Conservation (phyloP, 2,113 vertebrate species). For the Cebus imitator region DNA sequence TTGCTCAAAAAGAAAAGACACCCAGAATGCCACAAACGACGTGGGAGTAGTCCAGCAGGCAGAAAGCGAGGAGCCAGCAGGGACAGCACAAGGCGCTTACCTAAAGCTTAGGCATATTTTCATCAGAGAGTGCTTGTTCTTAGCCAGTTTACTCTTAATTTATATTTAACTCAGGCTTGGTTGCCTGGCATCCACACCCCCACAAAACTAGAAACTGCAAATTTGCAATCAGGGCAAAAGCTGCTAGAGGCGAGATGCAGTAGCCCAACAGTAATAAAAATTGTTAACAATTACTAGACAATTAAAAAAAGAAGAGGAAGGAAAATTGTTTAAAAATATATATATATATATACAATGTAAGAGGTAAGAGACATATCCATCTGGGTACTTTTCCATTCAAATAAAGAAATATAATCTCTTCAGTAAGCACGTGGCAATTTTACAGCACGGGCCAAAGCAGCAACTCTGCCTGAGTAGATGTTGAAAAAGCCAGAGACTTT, state of each 20-base stretch:
- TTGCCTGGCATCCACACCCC: not conserved
- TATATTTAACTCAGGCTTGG: not conserved
- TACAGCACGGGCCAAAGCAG: not conserved
- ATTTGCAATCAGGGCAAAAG: conserved; percentile 8
- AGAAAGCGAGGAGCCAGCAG: not conserved
- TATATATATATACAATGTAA: not conserved
- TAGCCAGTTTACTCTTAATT: not conserved
- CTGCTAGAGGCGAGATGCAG: not conserved
- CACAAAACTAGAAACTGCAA: not conserved
- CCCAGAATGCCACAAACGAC: not conserved
- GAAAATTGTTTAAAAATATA: not conserved
- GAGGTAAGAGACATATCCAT: not conserved
- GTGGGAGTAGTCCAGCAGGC: not conserved
- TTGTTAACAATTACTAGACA: not conserved
- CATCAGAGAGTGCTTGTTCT: not conserved
- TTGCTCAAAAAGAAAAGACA: not conserved
- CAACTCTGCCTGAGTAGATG: not conserved
- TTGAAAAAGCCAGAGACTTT: not conserved
- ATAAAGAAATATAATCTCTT: not conserved
- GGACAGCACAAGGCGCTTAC: not conserved
- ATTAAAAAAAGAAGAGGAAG: not conserved
- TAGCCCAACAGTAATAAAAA: not conserved
- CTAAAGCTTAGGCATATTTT: not conserved
- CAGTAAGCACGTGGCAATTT: not conserved
- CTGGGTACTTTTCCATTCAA: not conserved